These are phyloP conservation scores for Morone saxatilis DNA, from an alignment of 2,113 vertebrate species.

Conservation along the genomic window DNA sequence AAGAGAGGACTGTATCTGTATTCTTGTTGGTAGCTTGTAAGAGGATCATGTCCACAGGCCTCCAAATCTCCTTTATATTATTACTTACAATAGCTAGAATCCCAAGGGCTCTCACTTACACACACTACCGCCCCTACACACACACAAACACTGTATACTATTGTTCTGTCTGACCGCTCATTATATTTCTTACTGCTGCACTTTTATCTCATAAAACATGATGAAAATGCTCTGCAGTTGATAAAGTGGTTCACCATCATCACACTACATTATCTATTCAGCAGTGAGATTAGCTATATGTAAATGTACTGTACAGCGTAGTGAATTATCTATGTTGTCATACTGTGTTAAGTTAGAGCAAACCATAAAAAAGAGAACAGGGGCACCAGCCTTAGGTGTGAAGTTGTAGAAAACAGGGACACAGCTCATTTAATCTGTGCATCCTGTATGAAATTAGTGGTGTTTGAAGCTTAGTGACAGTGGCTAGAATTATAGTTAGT, in stretches of 20 bases:
- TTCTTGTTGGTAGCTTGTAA: slow-evolving; percentile 56
- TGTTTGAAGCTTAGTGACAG: not conserved
- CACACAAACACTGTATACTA: not conserved
- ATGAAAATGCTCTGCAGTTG: not conserved
- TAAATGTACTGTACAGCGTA: not conserved
- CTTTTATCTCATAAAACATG: slow-evolving; percentile 3
- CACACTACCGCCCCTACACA: not conserved
- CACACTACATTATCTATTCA: not conserved
- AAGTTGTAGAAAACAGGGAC: not conserved
- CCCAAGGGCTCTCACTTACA: slow-evolving; percentile 28
- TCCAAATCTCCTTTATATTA: slow-evolving; percentile 58
- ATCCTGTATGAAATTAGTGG: not conserved
- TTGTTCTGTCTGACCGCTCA: slow-evolving; percentile 33
- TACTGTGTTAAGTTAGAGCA: not conserved
- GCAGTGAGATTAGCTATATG: not conserved
- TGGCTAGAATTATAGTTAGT: no score
- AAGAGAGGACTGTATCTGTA: slow-evolving; percentile 12
- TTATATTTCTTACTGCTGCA: not conserved
- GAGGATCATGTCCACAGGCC: slow-evolving; percentile 62
- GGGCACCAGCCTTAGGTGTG: no score
- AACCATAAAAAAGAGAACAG: not conserved
- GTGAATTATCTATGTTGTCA: not conserved
- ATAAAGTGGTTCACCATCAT: not conserved
- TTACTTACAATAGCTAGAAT: slow-evolving; percentile 44
- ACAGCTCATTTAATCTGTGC: not conserved